Conservation (phyloP, 1,140 invertebrate genomes). For the Venustaconcha ellipsiformis region DNA sequence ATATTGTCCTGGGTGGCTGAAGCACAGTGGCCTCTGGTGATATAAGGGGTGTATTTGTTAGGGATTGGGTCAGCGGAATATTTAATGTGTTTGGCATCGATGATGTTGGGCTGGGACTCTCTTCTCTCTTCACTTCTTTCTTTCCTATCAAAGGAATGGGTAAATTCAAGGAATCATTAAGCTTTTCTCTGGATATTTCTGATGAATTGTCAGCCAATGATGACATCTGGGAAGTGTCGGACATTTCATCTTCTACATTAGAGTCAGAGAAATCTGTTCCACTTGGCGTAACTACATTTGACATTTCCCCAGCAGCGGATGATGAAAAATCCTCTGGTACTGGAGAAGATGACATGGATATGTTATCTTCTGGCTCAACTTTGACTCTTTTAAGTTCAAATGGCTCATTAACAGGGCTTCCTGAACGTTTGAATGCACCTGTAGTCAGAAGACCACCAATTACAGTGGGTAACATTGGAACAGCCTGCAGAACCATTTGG, state of each 20-base stretch:
- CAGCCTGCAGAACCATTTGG: slow-evolving; percentile 5
- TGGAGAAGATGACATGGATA: too few relatives aligned
- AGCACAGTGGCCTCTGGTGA: slow-evolving; percentile 3
- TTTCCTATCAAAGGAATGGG: slow-evolving; percentile 34
- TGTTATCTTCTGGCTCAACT: neutral
- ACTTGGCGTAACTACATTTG: slow-evolving; percentile 10
- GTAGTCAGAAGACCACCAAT: too few relatives aligned
- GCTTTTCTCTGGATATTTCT: slow-evolving; percentile 16
- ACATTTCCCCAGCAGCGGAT: slow-evolving; percentile 6
- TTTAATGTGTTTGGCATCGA: neutral
- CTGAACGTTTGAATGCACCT: too few relatives aligned
- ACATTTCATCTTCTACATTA: slow-evolving; percentile 22
- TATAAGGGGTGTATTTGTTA: neutral
- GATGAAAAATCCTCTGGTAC: too few relatives aligned
- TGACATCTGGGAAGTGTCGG: slow-evolving; percentile 1
- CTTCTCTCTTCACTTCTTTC: too few relatives aligned
- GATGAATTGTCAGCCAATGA: slow-evolving; percentile 8
- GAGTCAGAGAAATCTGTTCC: slow-evolving; percentile 13
- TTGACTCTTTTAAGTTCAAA: slow-evolving; percentile 26
- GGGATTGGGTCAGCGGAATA: neutral
- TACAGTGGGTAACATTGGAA: too few relatives aligned
- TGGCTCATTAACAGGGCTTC: neutral
- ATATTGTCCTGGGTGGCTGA: slow-evolving; percentile 21
- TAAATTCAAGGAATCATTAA: slow-evolving; percentile 53
- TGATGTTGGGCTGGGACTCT: slow-evolving; percentile 11